Evolutionary conservation across 2,888 invertebrate genomes (phyloP).

Genomic region (Subacronicta megacephala): DNA sequence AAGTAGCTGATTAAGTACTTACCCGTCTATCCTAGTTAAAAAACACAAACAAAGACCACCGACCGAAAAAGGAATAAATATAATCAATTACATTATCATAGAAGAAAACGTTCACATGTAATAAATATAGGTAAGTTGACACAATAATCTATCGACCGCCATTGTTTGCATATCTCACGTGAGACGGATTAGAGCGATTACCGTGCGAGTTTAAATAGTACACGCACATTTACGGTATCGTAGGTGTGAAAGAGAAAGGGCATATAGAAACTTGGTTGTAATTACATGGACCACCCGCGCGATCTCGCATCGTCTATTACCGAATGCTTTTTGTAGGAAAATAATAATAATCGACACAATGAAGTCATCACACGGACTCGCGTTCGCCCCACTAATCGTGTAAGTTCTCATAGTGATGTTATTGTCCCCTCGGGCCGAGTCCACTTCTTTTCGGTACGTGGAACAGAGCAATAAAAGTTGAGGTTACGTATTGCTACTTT

Average conservation of each 20-base stretch:
- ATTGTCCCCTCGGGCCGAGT: slow-evolving; percentile 44
- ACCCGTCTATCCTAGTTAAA: slow-evolving; percentile 13
- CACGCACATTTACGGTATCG: slow-evolving; percentile 35
- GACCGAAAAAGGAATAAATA: slow-evolving; percentile 9
- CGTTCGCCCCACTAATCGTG: slow-evolving; percentile 52
- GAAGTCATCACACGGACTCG: slow-evolving; percentile 79
- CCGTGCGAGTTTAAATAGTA: slow-evolving; percentile 51
- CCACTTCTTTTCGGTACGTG: slow-evolving; percentile 41
- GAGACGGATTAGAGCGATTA: slow-evolving; percentile 52
- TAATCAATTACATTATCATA: slow-evolving; percentile 23
- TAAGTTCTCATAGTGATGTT: slow-evolving; percentile 39
- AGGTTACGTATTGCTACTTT: slow-evolving; percentile 23
- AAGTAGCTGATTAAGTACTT: slow-evolving; percentile 29
- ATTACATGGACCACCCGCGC: slow-evolving; percentile 84
- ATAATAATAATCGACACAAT: slow-evolving; percentile 81
- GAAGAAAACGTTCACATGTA: slow-evolving; percentile 23
- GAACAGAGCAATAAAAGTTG: slow-evolving; percentile 38
- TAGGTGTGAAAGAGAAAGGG: slow-evolving; percentile 69
- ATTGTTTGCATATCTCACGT: slow-evolving; percentile 59
- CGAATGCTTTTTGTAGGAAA: slow-evolving; percentile 74
- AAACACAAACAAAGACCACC: slow-evolving; percentile 20
- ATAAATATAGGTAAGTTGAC: slow-evolving; percentile 47
- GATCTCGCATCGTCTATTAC: slow-evolving; percentile 73
- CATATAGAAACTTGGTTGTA: slow-evolving; percentile 64
- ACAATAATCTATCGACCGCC: slow-evolving; percentile 44